Evolutionary conservation across 2,113 vertebrate species (phyloP), one percentile per base, ranked within the genome.

Genomic region (Barnardius zonarius): DNA sequence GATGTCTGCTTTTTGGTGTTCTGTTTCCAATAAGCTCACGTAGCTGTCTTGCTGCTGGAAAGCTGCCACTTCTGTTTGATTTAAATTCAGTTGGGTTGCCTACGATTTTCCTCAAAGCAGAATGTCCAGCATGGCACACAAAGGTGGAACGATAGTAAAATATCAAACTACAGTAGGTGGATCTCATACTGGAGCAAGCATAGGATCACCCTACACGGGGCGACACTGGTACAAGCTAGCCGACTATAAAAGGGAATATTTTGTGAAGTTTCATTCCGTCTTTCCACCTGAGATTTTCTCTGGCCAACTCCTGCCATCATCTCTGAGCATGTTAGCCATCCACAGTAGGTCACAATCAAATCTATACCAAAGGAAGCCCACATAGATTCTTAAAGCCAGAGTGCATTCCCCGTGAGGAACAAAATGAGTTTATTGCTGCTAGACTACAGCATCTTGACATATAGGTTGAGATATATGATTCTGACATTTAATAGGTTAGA

Each of bases 401-500:
- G 61, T 85, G 57, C 81, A 18, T 93, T 95, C 77, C 84, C 86
- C 83, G 2, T 59, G 79, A 91, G 81, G 75, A 86, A 44, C n/a
- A 68, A 92, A 96, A 96, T 84, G 77, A 92, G 94, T 93, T 97
- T 88, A 86, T 93, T 93, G 88, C 94, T 96, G 86, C 95, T 83
- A 83, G 90, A 89, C 82, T 83, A 43, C 30, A 84, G 85, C 92
- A 93, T 96, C 94, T 91, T 98, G 96, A 96, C 96, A 97, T 97
- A 91, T 77, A 90, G 91, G 94, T 96, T 95, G 93, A 98, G 96
- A 97, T 97, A 92, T 96, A 96, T 87, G 97, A 96, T 96, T 98
- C 97, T 98, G 98, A 98, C 98, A 97, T 98, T 98, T 98, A 97
- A 97, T 98, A 97, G 96, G 95, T 96, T 96, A 97, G 97, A 97